These are phyloP conservation scores for Bettongia penicillata DNA, from an alignment of 2,113 vertebrate genomes.

Conservation along the genomic window DNA sequence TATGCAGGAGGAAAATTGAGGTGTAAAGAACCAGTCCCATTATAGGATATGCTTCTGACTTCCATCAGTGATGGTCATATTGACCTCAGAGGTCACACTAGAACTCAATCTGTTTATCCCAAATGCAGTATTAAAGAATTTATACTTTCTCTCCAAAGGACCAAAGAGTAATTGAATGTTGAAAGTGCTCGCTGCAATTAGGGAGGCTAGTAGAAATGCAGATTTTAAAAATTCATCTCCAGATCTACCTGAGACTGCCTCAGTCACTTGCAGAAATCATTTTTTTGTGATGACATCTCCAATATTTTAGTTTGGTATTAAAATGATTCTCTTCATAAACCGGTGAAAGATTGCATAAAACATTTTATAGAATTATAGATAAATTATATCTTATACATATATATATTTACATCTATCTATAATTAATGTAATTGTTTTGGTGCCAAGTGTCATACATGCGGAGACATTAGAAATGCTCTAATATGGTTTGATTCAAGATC, in stretches of 20 bases:
- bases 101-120: neutral
- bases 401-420: neutral
- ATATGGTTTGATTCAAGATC: neutral
- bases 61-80: neutral
- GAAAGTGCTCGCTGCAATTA: neutral
- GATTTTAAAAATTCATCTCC: constrained; percentile 24
- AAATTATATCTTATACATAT: neutral
- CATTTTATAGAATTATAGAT: neutral
- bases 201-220: neutral
- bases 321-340: neutral
- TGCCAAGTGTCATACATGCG: neutral
- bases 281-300: constrained; percentile 7
- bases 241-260: neutral
- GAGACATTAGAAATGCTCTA: neutral
- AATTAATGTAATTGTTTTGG: neutral
- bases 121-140: neutral
- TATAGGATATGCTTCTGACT: neutral
- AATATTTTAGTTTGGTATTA: neutral
- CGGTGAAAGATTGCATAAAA: neutral
- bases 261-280: neutral
- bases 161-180: constrained; percentile 5
- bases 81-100: neutral
- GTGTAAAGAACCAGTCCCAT: neutral
- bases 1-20: neutral
- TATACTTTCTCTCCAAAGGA: neutral